Evolutionary conservation across 2,888 invertebrate genomes (phyloP).

Genomic region (Netelia inedita): DNA sequence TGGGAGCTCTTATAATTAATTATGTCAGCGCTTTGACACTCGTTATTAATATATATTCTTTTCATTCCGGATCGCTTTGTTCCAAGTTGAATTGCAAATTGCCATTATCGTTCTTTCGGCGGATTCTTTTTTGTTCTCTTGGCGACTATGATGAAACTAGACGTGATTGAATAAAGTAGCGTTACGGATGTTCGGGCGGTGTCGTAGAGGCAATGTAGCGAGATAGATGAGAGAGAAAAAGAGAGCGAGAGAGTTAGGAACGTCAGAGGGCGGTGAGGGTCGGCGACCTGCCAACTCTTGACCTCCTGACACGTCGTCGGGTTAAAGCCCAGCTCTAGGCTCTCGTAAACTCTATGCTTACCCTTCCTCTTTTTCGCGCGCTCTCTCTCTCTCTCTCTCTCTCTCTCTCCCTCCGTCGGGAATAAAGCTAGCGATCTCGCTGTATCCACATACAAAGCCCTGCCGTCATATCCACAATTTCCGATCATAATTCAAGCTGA

Average conservation of each 20-base stretch:
- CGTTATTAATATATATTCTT: too few relatives aligned
- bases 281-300: slow-evolving; percentile 64
- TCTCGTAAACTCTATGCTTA: slow-evolving; percentile 39
- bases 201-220: slow-evolving; percentile 7
- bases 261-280: slow-evolving; percentile 50
- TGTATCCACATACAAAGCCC: neutral
- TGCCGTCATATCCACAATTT: slow-evolving; percentile 17
- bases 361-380: neutral
- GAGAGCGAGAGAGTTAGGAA: slow-evolving; percentile 25
- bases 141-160: slow-evolving; percentile 3
- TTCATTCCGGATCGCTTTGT: too few relatives aligned
- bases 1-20: too few relatives aligned
- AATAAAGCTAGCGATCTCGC: slow-evolving; percentile 30
- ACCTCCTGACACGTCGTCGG: slow-evolving; percentile 66
- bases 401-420: slow-evolving; percentile 5
- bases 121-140: slow-evolving; percentile 3
- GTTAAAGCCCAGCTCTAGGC: slow-evolving; percentile 53
- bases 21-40: too few relatives aligned
- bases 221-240: slow-evolving; percentile 17
- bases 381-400: slow-evolving; percentile 5
- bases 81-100: too few relatives aligned
- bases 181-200: neutral
- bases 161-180: slow-evolving; percentile 26
- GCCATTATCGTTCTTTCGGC: slow-evolving; percentile 4
- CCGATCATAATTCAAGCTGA: neutral